A percentile compares a stretch with the other conserved stretches of the same genome.
Conservation (phyloP, 2,888 invertebrate species). For the Acanthococcus lagerstroemiae region DNA sequence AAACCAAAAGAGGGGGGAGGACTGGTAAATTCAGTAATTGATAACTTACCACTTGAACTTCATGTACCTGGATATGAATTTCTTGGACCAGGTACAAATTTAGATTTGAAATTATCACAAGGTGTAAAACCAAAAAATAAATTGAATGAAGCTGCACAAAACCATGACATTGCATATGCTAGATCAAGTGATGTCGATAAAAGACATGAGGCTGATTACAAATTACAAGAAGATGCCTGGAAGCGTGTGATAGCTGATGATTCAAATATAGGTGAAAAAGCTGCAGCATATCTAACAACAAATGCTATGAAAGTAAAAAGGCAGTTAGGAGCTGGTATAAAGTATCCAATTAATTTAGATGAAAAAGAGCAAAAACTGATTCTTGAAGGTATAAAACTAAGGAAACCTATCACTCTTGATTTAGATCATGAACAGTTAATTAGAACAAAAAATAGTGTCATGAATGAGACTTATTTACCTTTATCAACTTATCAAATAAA, state of each 20-base stretch:
- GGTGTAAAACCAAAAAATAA: conserved; percentile 18
- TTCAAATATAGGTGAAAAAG: conserved; percentile 23
- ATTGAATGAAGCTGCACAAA: conserved; percentile 3
- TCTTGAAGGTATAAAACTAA: background rate
- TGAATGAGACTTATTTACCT: conserved; percentile 6
- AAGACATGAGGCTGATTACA: conserved; percentile 28
- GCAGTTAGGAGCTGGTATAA: conserved; percentile 17
- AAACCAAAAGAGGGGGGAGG: conserved; percentile 15
- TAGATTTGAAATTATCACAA: conserved; percentile 22
- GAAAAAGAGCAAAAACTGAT: background rate
- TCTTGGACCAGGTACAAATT: conserved; percentile 29
- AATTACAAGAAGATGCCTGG: conserved; percentile 31
- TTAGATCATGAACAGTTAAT: background rate
- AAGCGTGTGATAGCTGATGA: conserved; percentile 27
- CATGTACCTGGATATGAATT: conserved; percentile 22
- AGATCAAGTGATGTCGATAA: conserved; percentile 8
- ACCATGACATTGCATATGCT: conserved; percentile 23
- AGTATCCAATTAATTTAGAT: background rate
- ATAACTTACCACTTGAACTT: conserved; percentile 28
- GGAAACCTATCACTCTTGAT: background rate
- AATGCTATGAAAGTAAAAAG: conserved; percentile 30
- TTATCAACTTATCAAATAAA: background rate
- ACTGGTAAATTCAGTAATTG: conserved; percentile 26
- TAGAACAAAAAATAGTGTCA: conserved; percentile 1
- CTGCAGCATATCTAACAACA: conserved; percentile 18